These are phyloP conservation scores for Orientallactaga bullata DNA, from an alignment of 2,113 vertebrate species.

Conservation along the genomic window DNA sequence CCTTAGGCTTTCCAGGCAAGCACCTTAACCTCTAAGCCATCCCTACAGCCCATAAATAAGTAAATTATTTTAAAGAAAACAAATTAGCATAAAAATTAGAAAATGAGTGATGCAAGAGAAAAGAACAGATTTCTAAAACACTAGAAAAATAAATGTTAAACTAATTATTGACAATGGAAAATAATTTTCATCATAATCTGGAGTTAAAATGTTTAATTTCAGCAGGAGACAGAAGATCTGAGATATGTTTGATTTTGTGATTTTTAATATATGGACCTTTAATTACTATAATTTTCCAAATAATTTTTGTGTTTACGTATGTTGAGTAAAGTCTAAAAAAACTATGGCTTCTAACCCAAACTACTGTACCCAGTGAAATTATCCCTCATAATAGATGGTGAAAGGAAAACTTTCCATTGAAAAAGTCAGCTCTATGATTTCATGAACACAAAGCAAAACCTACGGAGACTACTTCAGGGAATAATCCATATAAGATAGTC, in stretches of 20 bases:
- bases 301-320: background rate
- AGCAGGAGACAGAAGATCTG: background rate
- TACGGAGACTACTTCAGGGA: too few relatives aligned
- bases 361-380: too few relatives aligned
- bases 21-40: too few relatives aligned
- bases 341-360: too few relatives aligned
- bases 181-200: background rate
- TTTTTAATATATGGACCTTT: background rate
- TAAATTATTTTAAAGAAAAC: background rate
- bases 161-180: background rate
- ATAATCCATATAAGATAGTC: too few relatives aligned
- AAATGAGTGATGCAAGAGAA: background rate
- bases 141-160: background rate
- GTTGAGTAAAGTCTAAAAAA: background rate
- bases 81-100: conserved; percentile 19
- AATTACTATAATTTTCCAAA: background rate
- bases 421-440: too few relatives aligned
- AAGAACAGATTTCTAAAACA: background rate
- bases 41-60: too few relatives aligned
- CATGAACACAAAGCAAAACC: too few relatives aligned
- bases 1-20: too few relatives aligned
- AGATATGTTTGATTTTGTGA: background rate
- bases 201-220: background rate
- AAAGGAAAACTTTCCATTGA: too few relatives aligned
- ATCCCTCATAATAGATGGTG: too few relatives aligned